phyloP scores from a whole-genome alignment of 2,797 vertebrate species.

The Anabas testudineus region DNA sequence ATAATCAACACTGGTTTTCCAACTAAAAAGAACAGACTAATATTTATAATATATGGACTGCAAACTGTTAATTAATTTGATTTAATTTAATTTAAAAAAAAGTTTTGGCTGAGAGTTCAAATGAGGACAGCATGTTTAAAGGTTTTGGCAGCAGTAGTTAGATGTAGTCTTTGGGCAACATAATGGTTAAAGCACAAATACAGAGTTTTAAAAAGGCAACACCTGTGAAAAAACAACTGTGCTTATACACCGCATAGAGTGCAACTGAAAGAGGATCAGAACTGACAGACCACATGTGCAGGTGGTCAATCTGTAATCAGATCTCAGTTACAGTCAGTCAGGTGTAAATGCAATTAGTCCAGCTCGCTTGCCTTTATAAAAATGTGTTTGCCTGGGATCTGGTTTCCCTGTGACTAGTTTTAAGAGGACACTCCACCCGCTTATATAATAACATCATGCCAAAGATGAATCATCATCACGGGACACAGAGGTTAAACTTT shows the following conservation, averaged over 20 bases:
- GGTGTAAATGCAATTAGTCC: conserved; percentile 12
- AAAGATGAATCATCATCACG: conserved; percentile 46
- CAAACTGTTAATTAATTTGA: conserved; percentile 17
- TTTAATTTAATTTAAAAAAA: neutral
- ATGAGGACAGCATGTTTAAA: neutral
- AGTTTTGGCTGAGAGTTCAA: neutral
- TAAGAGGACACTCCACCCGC: conserved; percentile 15
- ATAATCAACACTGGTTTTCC: conserved; percentile 26
- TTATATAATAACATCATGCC: conserved; percentile 45
- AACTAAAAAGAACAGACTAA: conserved; percentile 22
- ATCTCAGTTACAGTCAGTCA: conserved; percentile 7
- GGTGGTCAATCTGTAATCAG: conserved; percentile 27
- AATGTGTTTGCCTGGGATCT: conserved; percentile 4
- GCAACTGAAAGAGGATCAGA: neutral
- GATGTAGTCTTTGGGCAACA: too few species aligned
- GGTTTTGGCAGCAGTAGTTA: too few species aligned
- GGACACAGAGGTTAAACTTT: conserved; percentile 24
- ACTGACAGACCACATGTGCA: neutral
- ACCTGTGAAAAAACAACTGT: too few species aligned
- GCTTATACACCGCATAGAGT: neutral
- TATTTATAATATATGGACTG: conserved; percentile 6
- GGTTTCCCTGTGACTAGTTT: conserved; percentile 13
- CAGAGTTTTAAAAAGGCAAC: too few species aligned
- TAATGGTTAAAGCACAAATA: too few species aligned
- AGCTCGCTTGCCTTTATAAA: neutral